A percentile compares a stretch with the other conserved stretches of the same genome.
Conservation (phyloP, 2,113 vertebrate species). For the Sminthopsis crassicaudata region DNA sequence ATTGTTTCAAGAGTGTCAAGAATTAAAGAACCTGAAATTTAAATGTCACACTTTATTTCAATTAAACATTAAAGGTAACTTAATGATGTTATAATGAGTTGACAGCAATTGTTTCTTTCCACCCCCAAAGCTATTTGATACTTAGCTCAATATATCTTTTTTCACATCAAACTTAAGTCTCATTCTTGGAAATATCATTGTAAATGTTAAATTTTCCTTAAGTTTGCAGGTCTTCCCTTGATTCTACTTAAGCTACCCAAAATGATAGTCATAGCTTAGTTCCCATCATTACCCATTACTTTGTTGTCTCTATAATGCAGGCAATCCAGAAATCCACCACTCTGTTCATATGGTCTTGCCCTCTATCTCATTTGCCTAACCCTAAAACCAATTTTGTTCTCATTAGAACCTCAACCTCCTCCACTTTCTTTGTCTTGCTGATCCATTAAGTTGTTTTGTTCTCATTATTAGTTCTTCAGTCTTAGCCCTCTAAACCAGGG, state of each 20-base stretch:
- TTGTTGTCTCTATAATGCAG: neutral
- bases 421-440: neutral
- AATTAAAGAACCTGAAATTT: too few species aligned
- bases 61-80: neutral
- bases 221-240: neutral
- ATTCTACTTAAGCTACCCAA: neutral
- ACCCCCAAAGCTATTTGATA: neutral
- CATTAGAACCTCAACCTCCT: neutral
- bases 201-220: neutral
- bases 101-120: neutral
- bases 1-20: neutral
- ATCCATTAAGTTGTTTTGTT: neutral
- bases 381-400: neutral
- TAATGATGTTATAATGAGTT: neutral
- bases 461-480: neutral
- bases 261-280: neutral
- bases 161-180: neutral
- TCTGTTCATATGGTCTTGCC: neutral
- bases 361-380: neutral
- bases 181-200: neutral
- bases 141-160: neutral
- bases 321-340: neutral
- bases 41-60: neutral
- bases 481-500: neutral
- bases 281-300: neutral